Base-by-base conservation (phyloP, 1,140 invertebrate species). In the Dolichoris vasculosae region DNA sequence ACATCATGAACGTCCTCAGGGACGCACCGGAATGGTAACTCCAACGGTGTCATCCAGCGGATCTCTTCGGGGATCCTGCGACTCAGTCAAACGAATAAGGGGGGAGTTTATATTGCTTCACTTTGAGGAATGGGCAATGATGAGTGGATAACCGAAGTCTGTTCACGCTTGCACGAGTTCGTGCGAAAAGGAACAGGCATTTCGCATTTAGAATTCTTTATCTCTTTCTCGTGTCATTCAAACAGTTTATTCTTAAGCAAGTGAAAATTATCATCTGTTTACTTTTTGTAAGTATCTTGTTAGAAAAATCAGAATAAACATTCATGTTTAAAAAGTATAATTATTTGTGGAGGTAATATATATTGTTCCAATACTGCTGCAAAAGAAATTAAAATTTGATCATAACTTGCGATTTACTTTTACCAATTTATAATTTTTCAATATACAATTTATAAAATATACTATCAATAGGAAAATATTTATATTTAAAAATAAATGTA, bases 41-140 rank as follows among this genome's bases (percentile, higher is more conserved):
- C n/a, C 48, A 78, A 40, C 48, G 64, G 64, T 84, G 75, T 73
- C 63, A 73, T 84, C 35, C 2, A 55, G 59, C 8, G 69, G 2
- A 7, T 26, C 48, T 63, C 77, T 77, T 79, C 43, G 63, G 63
- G 83, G 83, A 71, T 40, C 3, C 6, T 23, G 55, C 38, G 30
- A 40, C 55, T 26, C 30, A 69, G 43, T 32, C 73, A 40, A 35
- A 76, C 30, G 48, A 55, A 63, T 40, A 26, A 26, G 35, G 26
- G 59, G 23, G 3, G 35, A 40, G 69, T 32, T 76, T 67, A 77
- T 63, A 77, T 83, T 48, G 71, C 11, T 35, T 48, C 67, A 59
- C 77, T 82, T 85, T 85, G 84, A 85, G 84, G 46, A 85, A 85
- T 85, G 84, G 55, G 69, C 81, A 59, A 51, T 32, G 81, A 43